Base-by-base conservation (phyloP, 2,797 vertebrate genomes). In the Hydrocynus forskahlii region DNA sequence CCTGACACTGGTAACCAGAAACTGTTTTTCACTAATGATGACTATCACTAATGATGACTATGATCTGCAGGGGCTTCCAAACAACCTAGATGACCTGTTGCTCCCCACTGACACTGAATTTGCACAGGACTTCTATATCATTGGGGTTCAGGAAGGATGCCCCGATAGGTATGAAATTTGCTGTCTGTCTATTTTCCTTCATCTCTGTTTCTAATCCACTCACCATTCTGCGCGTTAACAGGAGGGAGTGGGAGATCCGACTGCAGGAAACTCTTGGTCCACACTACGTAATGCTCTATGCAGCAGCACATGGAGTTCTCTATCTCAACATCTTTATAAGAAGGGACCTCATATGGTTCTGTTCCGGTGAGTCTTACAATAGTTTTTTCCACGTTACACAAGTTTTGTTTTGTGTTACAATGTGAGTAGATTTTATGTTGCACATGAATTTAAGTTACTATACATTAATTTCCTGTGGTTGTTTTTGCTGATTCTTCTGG, bases 291-390 rank as follows among this genome's bases (percentile, higher is more conserved):
- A 94, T 97, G 94, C 93, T 99, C n/a, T 94, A 96, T 19, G 95
- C 96, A 0, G 96, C 95, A 0, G 94, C 96, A 0, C 98, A 99
- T 0, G 98, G 98, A 0, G 97, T 99, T 75, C 95, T 99, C 16
- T 97, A 97, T 89, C 91, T 99, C 85, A 95, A 95, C 0, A 86
- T 99, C 12, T 97, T 99, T 86, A 93, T 98, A 84, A 94, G 97
- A 78, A 93, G 98, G 80, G 98, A 99, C 90, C 97, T 99, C 82
- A 97, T 99, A 91, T 99, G 98, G 98, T 99, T 99, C 93, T 99
- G 96, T 91, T 99, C 98, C 84, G 97, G 98, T 99, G 71, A 69
- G 76, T 67, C 0, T 40, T 64, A 63, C 13, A 29, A n/a, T 38
- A n/a, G 29, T 29, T 29, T 7, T 3, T 25, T 54, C 43, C 2